Evolutionary conservation across 2,888 invertebrate species (phyloP).

Genomic region (Gari tellinella): DNA sequence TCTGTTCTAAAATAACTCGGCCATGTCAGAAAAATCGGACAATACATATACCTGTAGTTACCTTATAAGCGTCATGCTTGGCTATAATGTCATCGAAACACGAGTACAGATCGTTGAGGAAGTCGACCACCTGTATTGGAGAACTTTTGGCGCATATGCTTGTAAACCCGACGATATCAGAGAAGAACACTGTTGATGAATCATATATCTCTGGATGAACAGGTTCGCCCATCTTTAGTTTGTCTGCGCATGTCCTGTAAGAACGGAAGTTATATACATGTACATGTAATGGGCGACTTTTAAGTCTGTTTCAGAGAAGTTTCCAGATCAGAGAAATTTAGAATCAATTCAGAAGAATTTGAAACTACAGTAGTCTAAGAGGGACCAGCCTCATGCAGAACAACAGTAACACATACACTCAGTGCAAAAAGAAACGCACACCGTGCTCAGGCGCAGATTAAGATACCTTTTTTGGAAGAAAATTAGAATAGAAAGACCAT

Average conservation of each 20-base stretch:
- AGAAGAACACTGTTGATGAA: conserved; percentile 62
- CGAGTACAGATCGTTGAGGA: conserved; percentile 51
- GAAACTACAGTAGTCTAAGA: too few relatives aligned
- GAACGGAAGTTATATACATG: background rate
- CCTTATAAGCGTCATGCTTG: conserved; percentile 48
- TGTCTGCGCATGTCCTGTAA: conserved; percentile 51
- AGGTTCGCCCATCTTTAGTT: conserved; percentile 46
- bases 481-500: too few relatives aligned
- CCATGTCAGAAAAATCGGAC: too few relatives aligned
- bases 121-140: conserved; percentile 60
- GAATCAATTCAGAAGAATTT: too few relatives aligned
- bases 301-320: too few relatives aligned
- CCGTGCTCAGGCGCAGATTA: too few relatives aligned
- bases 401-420: too few relatives aligned
- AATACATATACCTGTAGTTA: conserved; percentile 2
- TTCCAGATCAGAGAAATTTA: too few relatives aligned
- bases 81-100: conserved; percentile 44
- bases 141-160: conserved; percentile 56
- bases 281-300: background rate
- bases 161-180: conserved; percentile 69
- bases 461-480: too few relatives aligned
- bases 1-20: too few relatives aligned
- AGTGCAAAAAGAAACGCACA: too few relatives aligned
- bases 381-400: too few relatives aligned
- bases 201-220: conserved; percentile 59